Percentiles rank a stretch among this genome's conserved stretches.
phyloP scores from a whole-genome alignment of 2,113 vertebrate genomes.

The Megaleporinus macrocephalus region DNA sequence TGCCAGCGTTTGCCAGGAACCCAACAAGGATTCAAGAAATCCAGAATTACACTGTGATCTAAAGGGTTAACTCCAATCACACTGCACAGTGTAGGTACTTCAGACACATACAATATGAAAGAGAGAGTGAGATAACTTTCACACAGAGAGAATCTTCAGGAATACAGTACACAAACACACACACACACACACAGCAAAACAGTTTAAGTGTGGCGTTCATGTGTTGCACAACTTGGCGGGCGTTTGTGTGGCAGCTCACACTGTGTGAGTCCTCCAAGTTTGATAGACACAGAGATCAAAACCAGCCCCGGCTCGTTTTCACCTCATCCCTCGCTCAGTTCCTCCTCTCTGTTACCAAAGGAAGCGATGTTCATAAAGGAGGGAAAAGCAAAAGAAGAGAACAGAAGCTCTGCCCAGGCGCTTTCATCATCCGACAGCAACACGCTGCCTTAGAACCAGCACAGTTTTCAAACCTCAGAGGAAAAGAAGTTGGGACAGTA shows the following conservation, averaged over 20 bases:
- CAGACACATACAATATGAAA: neutral
- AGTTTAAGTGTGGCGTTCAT: neutral
- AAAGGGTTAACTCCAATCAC: neutral
- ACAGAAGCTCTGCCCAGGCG: constrained; percentile 30
- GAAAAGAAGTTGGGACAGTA: too few relatives aligned
- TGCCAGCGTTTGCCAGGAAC: too few relatives aligned
- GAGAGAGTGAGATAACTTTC: neutral
- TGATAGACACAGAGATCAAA: constrained; percentile 41
- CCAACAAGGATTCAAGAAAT: too few relatives aligned
- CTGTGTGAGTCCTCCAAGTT: constrained; percentile 25
- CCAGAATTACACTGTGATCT: too few relatives aligned
- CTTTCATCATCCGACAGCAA: constrained; percentile 36
- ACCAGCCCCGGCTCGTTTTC: constrained; percentile 7
- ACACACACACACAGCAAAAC: constrained; percentile 6
- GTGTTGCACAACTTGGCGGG: neutral
- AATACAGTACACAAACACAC: neutral
- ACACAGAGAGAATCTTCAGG: neutral
- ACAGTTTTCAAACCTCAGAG: neutral
- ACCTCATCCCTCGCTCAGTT: neutral
- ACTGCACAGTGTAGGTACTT: neutral
- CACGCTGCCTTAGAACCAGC: constrained; percentile 17
- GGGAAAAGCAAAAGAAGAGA: constrained; percentile 5
- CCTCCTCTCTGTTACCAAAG: constrained; percentile 17
- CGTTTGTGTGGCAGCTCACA: constrained; percentile 12
- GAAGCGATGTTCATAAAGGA: constrained; percentile 9